Percentiles rank a stretch among this genome's conserved stretches.
These are phyloP conservation scores for Oegoconia quadripuncta DNA, from an alignment of 2,888 invertebrate genomes.

Conservation along the genomic window DNA sequence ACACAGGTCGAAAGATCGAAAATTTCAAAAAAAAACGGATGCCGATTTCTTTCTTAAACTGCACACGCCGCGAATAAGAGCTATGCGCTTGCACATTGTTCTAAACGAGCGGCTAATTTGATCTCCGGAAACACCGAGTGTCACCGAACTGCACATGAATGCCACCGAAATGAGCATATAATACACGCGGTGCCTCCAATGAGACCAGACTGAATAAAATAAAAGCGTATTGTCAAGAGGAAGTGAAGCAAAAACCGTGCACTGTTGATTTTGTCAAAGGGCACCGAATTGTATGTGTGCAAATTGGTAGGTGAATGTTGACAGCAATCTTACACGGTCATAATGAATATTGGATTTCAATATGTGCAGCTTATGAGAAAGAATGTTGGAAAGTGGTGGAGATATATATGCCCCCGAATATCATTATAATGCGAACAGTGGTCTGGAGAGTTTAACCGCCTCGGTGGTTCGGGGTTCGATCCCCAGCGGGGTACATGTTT, in stretches of 20 bases:
- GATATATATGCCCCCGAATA: too few species aligned
- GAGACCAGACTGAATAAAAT: constrained; percentile 30
- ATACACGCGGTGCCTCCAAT: constrained; percentile 25
- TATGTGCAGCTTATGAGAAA: too few species aligned
- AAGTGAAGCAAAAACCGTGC: constrained; percentile 39
- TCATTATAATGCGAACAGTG: too few species aligned
- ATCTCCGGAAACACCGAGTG: constrained; percentile 59
- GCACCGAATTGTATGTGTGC: constrained; percentile 60
- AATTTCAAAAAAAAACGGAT: too few species aligned
- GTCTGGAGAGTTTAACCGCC: too few species aligned
- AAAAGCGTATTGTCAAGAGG: constrained; percentile 40
- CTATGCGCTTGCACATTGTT: constrained; percentile 6
- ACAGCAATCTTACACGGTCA: too few species aligned
- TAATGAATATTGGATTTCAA: too few species aligned
- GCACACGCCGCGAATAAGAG: not conserved
- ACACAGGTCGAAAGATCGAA: too few species aligned
- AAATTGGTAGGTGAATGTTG: constrained; percentile 65
- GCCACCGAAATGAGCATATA: constrained; percentile 50
- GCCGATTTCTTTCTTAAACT: too few species aligned
- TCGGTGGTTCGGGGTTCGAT: too few species aligned
- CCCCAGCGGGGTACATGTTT: too few species aligned
- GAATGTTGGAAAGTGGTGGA: too few species aligned
- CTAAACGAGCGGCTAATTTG: constrained; percentile 54
- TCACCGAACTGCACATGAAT: constrained; percentile 48
- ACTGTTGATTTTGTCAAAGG: constrained; percentile 55